These are phyloP conservation scores for Antheraea assamensis DNA, from an alignment of 2,888 invertebrate species.

Conservation along the genomic window DNA sequence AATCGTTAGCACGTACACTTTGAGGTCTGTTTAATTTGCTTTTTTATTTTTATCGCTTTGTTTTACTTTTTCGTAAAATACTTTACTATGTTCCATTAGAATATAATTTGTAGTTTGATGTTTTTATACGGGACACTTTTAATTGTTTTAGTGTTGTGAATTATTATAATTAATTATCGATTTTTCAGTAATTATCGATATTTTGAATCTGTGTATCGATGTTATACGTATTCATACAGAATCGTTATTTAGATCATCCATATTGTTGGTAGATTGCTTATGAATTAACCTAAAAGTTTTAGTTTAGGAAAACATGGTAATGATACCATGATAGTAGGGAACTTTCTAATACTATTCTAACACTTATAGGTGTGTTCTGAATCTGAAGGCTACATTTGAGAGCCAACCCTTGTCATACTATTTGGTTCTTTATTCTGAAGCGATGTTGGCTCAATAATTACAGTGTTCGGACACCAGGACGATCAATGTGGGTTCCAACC, in stretches of 20 bases:
- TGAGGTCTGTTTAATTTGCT: conserved; percentile 61
- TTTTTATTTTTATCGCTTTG: conserved; percentile 30
- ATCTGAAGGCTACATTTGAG: too few relatives aligned
- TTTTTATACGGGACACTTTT: neutral
- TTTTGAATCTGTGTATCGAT: too few relatives aligned
- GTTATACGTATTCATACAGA: too few relatives aligned
- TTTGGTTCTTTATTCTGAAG: too few relatives aligned
- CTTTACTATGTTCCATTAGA: neutral
- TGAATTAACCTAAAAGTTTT: neutral
- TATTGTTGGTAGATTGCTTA: too few relatives aligned
- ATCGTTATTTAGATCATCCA: too few relatives aligned
- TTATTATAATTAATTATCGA: neutral
- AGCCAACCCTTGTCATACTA: too few relatives aligned
- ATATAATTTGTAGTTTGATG: neutral
- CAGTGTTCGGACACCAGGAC: too few relatives aligned
- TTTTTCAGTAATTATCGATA: neutral
- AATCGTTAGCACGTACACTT: conserved; percentile 41
- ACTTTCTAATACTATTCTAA: neutral
- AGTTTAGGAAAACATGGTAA: neutral
- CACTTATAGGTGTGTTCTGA: too few relatives aligned
- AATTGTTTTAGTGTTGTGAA: neutral
- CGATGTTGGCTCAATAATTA: too few relatives aligned
- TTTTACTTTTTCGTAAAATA: neutral
- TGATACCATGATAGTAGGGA: neutral
- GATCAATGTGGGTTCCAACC: too few relatives aligned